phyloP scores from a whole-genome alignment of 2,797 vertebrate species.

The Muscicapa comitata region DNA sequence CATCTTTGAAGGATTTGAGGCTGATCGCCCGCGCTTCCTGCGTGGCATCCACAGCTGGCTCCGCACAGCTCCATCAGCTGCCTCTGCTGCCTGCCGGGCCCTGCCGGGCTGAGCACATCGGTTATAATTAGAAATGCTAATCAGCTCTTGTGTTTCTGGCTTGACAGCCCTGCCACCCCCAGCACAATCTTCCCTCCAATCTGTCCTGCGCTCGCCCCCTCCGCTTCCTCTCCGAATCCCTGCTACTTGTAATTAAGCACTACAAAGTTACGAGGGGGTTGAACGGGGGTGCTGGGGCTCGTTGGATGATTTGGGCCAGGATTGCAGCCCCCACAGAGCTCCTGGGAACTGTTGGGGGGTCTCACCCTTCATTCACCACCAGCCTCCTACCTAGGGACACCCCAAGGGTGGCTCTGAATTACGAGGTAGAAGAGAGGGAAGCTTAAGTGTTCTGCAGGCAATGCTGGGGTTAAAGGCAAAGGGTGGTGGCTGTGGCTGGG shows the following conservation, averaged over 20 bases:
- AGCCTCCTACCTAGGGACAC: not conserved
- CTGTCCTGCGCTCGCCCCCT: not conserved
- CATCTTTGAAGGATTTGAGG: not conserved
- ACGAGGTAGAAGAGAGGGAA: not conserved
- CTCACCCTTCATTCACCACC: not conserved
- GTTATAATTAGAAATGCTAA: conserved; percentile 67
- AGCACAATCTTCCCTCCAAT: conserved; percentile 29
- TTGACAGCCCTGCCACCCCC: conserved; percentile 52
- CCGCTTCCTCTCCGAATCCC: not conserved
- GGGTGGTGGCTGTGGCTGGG: not conserved
- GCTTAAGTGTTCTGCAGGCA: not conserved
- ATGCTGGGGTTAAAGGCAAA: not conserved
- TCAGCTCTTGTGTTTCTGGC: conserved; percentile 42
- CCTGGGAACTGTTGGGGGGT: not conserved
- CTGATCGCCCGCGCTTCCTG: not conserved
- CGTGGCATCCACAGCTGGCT: conserved; percentile 34
- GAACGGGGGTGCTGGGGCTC: not conserved
- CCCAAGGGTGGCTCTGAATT: not conserved
- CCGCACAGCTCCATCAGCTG: not conserved
- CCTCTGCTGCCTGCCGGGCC: not conserved
- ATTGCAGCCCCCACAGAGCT: not conserved
- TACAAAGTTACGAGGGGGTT: not conserved
- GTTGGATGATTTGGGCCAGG: not conserved
- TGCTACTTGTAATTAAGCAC: not conserved
- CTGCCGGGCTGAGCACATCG: not conserved